A percentile compares a stretch with the other conserved stretches of the same genome.
phyloP scores from a whole-genome alignment of 2,888 invertebrate genomes.

The Lymantria monacha region DNA sequence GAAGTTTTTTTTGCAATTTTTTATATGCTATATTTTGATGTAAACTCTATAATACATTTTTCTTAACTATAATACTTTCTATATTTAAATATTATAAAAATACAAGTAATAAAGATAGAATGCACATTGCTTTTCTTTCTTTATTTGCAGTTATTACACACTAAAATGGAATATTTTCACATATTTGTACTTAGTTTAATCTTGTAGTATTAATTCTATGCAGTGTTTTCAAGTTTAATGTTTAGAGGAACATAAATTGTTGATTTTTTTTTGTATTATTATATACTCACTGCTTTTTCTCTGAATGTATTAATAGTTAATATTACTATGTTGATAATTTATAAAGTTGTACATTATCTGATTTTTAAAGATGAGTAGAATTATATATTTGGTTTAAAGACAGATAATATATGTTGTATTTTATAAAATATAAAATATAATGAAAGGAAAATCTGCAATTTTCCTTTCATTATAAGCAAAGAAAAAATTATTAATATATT shows the following conservation, averaged over 20 bases:
- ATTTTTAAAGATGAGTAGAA: too few relatives aligned
- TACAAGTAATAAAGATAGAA: conserved; percentile 29
- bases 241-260: conserved; percentile 26
- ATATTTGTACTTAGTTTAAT: conserved; percentile 2
- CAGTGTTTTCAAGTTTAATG: neutral
- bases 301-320: too few relatives aligned
- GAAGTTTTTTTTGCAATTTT: neutral
- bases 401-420: too few relatives aligned
- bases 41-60: conserved; percentile 10
- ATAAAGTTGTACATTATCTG: too few relatives aligned
- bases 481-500: too few relatives aligned
- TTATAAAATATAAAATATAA: too few relatives aligned
- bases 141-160: conserved; percentile 42
- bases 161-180: conserved; percentile 17
- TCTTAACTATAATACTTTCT: conserved; percentile 7
- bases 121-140: conserved; percentile 54
- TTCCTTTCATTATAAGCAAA: too few relatives aligned
- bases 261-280: too few relatives aligned
- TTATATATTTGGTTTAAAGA: too few relatives aligned
- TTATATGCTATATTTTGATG: conserved; percentile 11
- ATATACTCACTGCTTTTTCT: too few relatives aligned
- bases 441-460: too few relatives aligned
- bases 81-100: conserved; percentile 4
- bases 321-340: too few relatives aligned
- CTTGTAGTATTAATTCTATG: conserved; percentile 1